Evolutionary conservation across 1,140 invertebrate species (phyloP), one percentile per base, ranked within the genome.

Genomic region (Riptortus pedestris): DNA sequence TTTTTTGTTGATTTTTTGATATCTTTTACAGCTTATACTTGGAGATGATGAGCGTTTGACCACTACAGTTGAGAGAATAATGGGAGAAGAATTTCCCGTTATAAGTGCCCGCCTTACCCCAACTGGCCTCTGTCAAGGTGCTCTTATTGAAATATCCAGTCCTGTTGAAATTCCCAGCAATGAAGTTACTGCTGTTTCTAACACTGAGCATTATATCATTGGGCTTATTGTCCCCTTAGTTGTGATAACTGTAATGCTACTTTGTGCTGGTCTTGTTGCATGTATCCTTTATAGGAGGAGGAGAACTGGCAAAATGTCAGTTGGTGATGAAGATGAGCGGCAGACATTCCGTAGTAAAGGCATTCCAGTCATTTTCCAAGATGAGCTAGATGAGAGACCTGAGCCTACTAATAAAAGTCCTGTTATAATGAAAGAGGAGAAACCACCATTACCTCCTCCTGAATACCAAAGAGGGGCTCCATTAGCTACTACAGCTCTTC

Each of bases 351-450:
- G 90, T 9, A 91, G 85, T 67, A 94, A 93, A 76, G 91, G 91
- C 51, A 90, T 94, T 69, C 93, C 93, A 0, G 90, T 96, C 5
- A 96, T 96, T 68, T 95, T 96, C 74, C 87, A 75, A 73, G 92
- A 97, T 75, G 93, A 97, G 73, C 77, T 95, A 14, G 91, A 93
- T 68, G 92, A 96, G 71, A 88, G 91, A 71, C 88, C 86, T 1
- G 87, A 87, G 74, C 84, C 88, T 29, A 86, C 85, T 28, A 90
- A 91, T 69, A 94, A 94, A 76, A 85, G 86, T 43, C 92, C 92
- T 1, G 85, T 96, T 1, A 95, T 96, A 67, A 81, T 95, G 74
- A 90, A 93, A 68, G 91, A 95, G 68, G 92, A 95, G 72, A 93
- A 92, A 72, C 91, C 92, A 27, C 91, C 92, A 0, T 75, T 93